Evolutionary conservation across 30 jellyfish, hydroid and myxozoan species (phyloP), one percentile per base, ranked within the genome.

Genomic region (Chrysaora quinquecirrha): DNA sequence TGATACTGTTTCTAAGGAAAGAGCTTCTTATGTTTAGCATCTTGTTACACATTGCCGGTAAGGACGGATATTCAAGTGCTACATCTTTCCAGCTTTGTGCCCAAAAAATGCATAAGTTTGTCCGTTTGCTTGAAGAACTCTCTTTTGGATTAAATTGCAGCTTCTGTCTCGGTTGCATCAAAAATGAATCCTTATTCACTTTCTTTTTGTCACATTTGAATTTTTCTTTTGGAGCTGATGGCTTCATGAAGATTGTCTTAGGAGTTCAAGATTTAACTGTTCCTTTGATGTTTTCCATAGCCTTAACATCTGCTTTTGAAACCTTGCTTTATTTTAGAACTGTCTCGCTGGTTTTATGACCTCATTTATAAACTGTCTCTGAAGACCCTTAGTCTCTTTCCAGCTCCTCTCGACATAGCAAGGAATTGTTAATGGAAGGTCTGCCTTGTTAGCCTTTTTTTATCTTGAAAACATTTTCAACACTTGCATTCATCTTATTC

Each of bases 401-500:
- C 75, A 63, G n/a, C 27, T 63, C 16, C 27, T 63, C n/a, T 63
- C 75, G n/a, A 63, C 32, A 63, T 1, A 63, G 7, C 16, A 3
- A 3, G 75, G 75, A 20, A 63, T 27, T 12, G 47, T 22, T 1
- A 19, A 12, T 11, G 20, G 20, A 3, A 27, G 47, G 3, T 38
- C 46, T 1, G 20, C 7, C n/a, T 63, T 63, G 75, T 63, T 47
- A 14, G 75, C 75, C 25, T 63, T 63, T 38, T 47, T 63, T 63
- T 18, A 63, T 3, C n/a, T 63, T 63, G 47, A 20, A 63, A 6
- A 63, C 75, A 27, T 63, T 63, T 63, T 63, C 75, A 3, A 63
- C 75, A 28, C 47, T 63, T 20, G 75, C 75, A 63, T 63, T 63
- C n/a, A 47, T 63, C 46, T 63, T 28, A 47, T 63, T 63, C 47